Evolutionary conservation across 2,888 invertebrate genomes (phyloP).

Genomic region (Cataglyphis rosenhaueri): DNA sequence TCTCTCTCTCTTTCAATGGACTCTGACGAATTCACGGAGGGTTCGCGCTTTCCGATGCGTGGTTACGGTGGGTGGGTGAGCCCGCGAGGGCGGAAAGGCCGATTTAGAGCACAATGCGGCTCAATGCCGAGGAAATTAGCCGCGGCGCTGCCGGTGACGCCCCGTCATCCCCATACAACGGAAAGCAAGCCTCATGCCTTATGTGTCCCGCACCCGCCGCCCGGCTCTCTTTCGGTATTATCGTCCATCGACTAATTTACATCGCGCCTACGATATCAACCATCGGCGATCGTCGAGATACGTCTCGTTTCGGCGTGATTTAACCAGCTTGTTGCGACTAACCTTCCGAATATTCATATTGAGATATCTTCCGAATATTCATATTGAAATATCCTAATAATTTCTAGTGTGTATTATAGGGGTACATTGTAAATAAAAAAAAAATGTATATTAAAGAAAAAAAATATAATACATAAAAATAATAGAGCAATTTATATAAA

Average conservation of each 20-base stretch:
- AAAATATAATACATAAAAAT: not conserved
- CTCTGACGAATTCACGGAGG: constrained; percentile 49
- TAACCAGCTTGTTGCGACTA: not conserved
- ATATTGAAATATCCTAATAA: not conserved
- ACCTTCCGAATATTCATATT: not conserved
- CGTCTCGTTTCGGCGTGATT: not conserved
- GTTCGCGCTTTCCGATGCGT: constrained; percentile 55
- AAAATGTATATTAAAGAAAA: not conserved
- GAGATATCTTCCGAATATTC: not conserved
- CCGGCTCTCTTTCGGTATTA: constrained; percentile 13
- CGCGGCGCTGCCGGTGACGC: constrained; percentile 83
- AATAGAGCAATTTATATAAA: not conserved
- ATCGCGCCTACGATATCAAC: constrained; percentile 17
- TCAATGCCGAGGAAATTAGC: constrained; percentile 85
- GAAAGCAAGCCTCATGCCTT: constrained; percentile 64
- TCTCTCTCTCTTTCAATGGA: constrained; percentile 36
- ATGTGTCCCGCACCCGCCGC: constrained; percentile 30
- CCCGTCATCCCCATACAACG: constrained; percentile 78
- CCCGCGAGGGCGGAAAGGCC: constrained; percentile 74
- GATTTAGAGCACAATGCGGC: constrained; percentile 84
- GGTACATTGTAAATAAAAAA: too few relatives aligned
- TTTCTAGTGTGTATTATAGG: not conserved
- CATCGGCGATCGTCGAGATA: constrained; percentile 7
- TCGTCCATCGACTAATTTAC: constrained; percentile 44
- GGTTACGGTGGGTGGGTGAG: constrained; percentile 52